Evolutionary conservation across 2,113 vertebrate genomes (phyloP), one percentile per base, ranked within the genome.

Genomic region (Festucalex cinctus): DNA sequence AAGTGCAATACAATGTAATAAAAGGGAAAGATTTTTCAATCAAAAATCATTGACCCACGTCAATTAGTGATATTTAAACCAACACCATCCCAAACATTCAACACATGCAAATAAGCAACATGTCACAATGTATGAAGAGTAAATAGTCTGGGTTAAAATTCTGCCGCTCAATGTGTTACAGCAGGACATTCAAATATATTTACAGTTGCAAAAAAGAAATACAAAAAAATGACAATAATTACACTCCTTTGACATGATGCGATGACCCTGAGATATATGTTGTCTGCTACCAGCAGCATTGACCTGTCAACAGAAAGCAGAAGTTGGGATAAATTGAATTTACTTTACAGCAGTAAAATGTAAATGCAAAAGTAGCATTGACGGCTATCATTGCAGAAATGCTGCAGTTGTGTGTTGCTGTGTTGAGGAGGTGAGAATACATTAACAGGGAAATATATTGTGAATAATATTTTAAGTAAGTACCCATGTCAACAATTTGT

Each of bases 241-340:
- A 68, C 69, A 59, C 17, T 26, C 32, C 28, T 57, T 58, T 67
- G 36, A 58, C 0, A 2, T 6, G 37, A 24, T 43, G 13, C 28
- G 48, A 44, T 53, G 26, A 43, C 0, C 13, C 13, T 41, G 32
- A 75, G 8, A 1, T 24, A 58, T 2, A 3, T 5, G 53, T 43
- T 24, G 22, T 57, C 46, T 68, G 13, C 9, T 3, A 37, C 8
- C 71, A 54, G 43, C 39, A 65, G 32, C 26, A 66, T 64, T 20
- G 0, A 58, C n/a, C 61, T 72, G 62, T 39, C 58, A 69, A 62
- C 3, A 56, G 4, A 68, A 46, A 17, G 17, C 16, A 17, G 7
- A 16, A 32, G 54, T 19, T 32, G 26, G 10, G 5, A 24, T 54
- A 13, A 53, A 53, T 53, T 26, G 10, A 37, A 60, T 22, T 22